Evolutionary conservation across 2,888 invertebrate species (phyloP).

Genomic region (Kryphioiulus occultus): DNA sequence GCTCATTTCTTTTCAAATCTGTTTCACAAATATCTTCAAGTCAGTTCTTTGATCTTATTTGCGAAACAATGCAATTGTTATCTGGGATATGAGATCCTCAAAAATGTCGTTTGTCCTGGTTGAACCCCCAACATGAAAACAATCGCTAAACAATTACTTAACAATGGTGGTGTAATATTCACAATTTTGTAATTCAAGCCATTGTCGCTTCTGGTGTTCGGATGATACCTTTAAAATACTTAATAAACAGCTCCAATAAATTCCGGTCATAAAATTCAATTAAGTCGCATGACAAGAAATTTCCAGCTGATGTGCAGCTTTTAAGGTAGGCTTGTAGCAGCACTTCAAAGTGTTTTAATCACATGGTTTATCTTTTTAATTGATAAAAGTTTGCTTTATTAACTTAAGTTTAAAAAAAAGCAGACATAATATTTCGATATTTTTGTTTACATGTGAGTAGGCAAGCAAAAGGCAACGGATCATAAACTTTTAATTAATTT

Average conservation of each 20-base stretch:
- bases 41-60: no score
- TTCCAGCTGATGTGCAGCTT: not conserved
- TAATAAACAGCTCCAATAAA: not conserved
- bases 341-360: no score
- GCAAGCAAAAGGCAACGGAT: no score
- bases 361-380: no score
- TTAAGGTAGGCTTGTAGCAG: no score
- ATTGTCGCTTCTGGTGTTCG: not conserved
- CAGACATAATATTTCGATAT: no score
- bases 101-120: constrained; percentile 12
- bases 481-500: no score
- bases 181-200: not conserved
- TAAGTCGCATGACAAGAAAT: not conserved
- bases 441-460: no score
- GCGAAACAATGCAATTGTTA: not conserved
- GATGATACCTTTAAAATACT: not conserved
- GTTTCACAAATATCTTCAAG: no score
- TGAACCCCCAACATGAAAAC: not conserved
- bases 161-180: not conserved
- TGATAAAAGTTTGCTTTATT: no score
- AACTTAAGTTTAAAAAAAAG: no score
- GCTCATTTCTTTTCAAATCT: no score
- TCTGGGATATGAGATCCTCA: not conserved
- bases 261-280: not conserved
- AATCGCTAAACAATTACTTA: not conserved